These are phyloP conservation scores for Sthenelais limicola DNA, from an alignment of 2,888 invertebrate genomes.

Conservation along the genomic window DNA sequence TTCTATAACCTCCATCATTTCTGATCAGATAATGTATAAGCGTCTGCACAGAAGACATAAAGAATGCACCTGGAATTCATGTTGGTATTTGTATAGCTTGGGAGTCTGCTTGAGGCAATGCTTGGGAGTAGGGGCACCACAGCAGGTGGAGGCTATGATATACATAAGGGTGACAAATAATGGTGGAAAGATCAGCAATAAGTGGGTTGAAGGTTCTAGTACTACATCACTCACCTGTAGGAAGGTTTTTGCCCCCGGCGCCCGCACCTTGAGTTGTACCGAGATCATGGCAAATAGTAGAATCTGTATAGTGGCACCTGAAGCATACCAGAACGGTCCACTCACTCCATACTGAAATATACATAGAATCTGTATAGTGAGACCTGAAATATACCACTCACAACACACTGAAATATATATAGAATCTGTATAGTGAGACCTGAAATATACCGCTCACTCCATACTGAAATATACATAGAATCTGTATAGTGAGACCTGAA, in stretches of 20 bases:
- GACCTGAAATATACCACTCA: conserved; percentile 71
- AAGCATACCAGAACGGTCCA: conserved; percentile 71
- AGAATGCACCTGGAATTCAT: no score
- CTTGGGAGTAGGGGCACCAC: no score
- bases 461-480: conserved; percentile 62
- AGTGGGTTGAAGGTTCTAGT: no score
- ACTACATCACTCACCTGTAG: conserved; percentile 70
- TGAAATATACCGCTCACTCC: conserved; percentile 71
- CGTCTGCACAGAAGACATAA: no score
- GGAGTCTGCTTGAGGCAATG: no score
- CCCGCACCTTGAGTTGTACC: conserved; percentile 70
- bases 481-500: conserved; percentile 69
- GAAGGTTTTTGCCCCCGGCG: conserved; percentile 72
- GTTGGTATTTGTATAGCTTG: no score
- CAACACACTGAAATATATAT: conserved; percentile 65
- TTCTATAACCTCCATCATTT: no score
- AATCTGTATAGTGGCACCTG: conserved; percentile 69
- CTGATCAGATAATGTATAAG: no score
- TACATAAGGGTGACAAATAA: no score
- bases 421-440: conserved; percentile 69
- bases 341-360: conserved; percentile 69
- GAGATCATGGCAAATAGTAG: conserved; percentile 62
- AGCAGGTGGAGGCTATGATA: no score
- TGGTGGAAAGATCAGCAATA: no score
- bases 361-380: conserved; percentile 66